A percentile compares a stretch with the other conserved stretches of the same genome.
Evolutionary conservation across 2,113 vertebrate genomes (phyloP).

Genomic region (Nymphicus hollandicus): DNA sequence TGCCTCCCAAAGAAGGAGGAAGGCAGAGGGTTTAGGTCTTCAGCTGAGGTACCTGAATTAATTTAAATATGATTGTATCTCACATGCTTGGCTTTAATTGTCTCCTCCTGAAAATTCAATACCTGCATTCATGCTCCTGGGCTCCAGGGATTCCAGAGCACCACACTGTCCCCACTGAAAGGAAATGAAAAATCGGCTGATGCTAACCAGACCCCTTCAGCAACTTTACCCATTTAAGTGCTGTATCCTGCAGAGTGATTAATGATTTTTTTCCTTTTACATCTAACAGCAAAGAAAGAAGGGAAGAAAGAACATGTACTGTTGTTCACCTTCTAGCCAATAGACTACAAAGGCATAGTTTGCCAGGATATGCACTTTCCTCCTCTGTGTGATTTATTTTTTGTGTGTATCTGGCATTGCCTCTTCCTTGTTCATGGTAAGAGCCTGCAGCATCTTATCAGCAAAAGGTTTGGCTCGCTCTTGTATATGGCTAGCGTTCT

Average conservation of each 20-base stretch:
- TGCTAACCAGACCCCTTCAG: slow-evolving; percentile 77
- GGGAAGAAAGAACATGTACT: background rate
- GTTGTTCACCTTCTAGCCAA: slow-evolving; percentile 40
- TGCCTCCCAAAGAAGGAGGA: background rate
- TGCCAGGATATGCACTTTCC: background rate
- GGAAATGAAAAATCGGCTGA: slow-evolving; percentile 80
- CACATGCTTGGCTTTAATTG: slow-evolving; percentile 56
- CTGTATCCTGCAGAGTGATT: slow-evolving; percentile 76
- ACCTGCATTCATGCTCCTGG: slow-evolving; percentile 69
- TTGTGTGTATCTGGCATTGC: background rate
- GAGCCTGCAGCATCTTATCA: background rate
- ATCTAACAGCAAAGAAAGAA: slow-evolving; percentile 59
- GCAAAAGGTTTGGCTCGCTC: background rate
- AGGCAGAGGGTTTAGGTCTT: background rate
- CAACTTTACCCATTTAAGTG: slow-evolving; percentile 70
- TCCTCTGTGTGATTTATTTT: background rate
- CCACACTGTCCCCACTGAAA: slow-evolving; percentile 74
- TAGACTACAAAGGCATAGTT: slow-evolving; percentile 21
- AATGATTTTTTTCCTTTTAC: slow-evolving; percentile 74
- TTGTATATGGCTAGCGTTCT: background rate
- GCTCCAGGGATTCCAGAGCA: slow-evolving; percentile 67
- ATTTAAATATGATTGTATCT: slow-evolving; percentile 63
- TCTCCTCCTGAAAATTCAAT: slow-evolving; percentile 72
- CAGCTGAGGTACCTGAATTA: slow-evolving; percentile 29
- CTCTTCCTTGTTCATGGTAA: background rate